Evolutionary conservation across 2,888 invertebrate genomes (phyloP).

Genomic region (Calameuta pallipes): DNA sequence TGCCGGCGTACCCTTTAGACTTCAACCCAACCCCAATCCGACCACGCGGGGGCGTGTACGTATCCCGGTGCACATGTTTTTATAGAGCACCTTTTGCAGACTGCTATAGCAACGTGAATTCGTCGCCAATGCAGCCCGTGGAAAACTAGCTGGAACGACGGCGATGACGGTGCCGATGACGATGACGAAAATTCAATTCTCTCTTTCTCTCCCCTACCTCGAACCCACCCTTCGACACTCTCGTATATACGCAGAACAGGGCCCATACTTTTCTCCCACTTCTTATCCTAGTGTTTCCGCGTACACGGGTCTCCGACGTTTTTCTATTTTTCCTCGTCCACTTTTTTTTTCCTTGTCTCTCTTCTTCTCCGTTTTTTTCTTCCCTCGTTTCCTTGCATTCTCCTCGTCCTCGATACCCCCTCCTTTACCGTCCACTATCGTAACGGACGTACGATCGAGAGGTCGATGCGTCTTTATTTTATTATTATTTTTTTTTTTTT

Average conservation of each 20-base stretch:
- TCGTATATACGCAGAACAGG: background rate
- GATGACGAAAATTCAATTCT: constrained; percentile 1
- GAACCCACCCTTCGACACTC: background rate
- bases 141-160: constrained; percentile 1
- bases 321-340: constrained; percentile 9
- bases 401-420: constrained; percentile 8
- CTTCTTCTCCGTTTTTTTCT: constrained; percentile 12
- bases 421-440: background rate
- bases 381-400: background rate
- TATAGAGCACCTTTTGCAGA: constrained; percentile 6
- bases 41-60: constrained; percentile 57
- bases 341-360: constrained; percentile 3
- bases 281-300: background rate
- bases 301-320: background rate
- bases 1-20: constrained; percentile 36
- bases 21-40: constrained; percentile 48
- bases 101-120: background rate
- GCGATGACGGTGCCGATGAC: background rate
- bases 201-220: background rate
- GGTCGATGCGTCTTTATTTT: background rate
- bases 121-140: background rate
- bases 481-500: background rate
- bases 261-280: background rate
- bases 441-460: background rate
- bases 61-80: constrained; percentile 36